A percentile compares a stretch with the other conserved stretches of the same genome.
Evolutionary conservation across 2,113 vertebrate genomes (phyloP).

Genomic region (Atlantisia rogersi): DNA sequence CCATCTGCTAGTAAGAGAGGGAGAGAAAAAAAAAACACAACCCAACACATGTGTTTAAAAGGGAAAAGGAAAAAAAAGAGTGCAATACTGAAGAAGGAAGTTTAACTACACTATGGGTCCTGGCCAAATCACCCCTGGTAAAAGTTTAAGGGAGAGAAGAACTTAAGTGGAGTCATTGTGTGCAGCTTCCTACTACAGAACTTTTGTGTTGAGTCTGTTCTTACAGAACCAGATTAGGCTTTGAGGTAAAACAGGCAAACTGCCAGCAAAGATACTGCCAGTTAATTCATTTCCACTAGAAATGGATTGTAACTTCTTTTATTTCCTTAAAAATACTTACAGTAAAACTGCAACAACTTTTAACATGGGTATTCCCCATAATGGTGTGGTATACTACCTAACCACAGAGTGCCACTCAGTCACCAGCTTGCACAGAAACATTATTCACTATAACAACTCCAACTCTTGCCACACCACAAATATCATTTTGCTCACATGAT

Average conservation of each 20-base stretch:
- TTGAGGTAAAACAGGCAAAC: background rate
- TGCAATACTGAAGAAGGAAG: slow-evolving; percentile 27
- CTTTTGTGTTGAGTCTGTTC: background rate
- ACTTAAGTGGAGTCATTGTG: slow-evolving; percentile 7
- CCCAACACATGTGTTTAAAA: background rate
- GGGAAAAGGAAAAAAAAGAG: slow-evolving; percentile 22
- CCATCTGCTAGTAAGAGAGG: slow-evolving; percentile 73
- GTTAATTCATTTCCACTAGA: background rate
- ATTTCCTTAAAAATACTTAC: background rate
- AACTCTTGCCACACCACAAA: background rate
- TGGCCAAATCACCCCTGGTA: slow-evolving; percentile 4
- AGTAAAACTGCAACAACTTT: background rate
- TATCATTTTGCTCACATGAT: background rate
- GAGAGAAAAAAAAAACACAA: slow-evolving; percentile 22
- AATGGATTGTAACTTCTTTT: background rate
- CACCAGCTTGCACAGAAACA: background rate
- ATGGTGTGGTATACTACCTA: background rate
- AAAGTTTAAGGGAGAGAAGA: slow-evolving; percentile 21
- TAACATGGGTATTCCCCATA: background rate
- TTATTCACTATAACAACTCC: background rate
- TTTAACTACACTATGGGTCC: background rate
- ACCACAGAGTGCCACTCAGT: background rate
- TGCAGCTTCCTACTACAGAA: slow-evolving; percentile 1
- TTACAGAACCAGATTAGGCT: background rate
- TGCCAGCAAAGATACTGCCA: background rate